phyloP scores from a whole-genome alignment of 2,113 vertebrate species.

The Montifringilla adamsi region DNA sequence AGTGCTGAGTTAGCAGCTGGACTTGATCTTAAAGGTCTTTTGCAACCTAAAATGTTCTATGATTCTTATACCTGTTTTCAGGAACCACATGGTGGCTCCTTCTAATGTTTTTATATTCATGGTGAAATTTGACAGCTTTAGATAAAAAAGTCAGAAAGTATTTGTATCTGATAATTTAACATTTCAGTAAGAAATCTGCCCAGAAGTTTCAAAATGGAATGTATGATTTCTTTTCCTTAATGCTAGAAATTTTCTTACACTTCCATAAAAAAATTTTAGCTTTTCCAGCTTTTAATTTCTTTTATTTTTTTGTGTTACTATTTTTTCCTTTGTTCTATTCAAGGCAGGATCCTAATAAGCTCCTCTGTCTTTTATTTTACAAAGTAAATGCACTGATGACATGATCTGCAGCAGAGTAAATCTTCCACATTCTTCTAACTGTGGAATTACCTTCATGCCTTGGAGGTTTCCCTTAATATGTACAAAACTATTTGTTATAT shows the following conservation, averaged over 20 bases:
- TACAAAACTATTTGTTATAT: neutral
- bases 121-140: neutral
- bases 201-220: neutral
- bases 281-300: neutral
- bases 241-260: neutral
- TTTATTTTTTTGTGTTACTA: neutral
- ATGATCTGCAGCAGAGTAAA: neutral
- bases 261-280: neutral
- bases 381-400: neutral
- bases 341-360: neutral
- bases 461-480: neutral
- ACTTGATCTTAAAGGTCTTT: neutral
- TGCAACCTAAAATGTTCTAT: neutral
- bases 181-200: neutral
- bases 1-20: neutral
- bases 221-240: neutral
- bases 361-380: neutral
- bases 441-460: neutral
- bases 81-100: accelerated
- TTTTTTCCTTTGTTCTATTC: neutral
- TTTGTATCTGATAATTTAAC: neutral
- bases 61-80: neutral
- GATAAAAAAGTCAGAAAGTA: neutral
- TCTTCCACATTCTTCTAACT: neutral
- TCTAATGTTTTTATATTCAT: neutral